These are phyloP conservation scores for Emydocephalus ijimae DNA, from an alignment of 2,113 vertebrate genomes.

Conservation along the genomic window DNA sequence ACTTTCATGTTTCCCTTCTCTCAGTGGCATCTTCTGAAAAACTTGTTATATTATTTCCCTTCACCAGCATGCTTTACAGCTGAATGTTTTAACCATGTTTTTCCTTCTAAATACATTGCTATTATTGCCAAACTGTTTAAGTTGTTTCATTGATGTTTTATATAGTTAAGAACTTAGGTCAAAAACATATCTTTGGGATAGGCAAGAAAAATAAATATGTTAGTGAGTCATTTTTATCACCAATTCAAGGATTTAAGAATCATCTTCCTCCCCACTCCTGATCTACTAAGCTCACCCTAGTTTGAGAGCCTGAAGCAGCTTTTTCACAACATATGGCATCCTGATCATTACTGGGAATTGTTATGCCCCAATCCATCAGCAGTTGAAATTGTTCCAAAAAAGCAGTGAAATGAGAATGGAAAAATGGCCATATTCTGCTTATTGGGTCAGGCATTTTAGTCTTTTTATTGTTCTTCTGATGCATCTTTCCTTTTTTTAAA, in stretches of 20 bases:
- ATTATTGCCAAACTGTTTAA: background rate
- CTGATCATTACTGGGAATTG: background rate
- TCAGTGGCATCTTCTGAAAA: constrained; percentile 25
- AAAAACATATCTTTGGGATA: background rate
- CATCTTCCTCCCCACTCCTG: background rate
- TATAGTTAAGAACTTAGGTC: background rate
- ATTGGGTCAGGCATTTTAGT: background rate
- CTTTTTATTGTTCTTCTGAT: too few relatives aligned
- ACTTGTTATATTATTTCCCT: background rate
- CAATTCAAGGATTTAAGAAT: background rate
- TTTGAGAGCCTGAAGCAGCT: background rate
- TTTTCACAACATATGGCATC: background rate
- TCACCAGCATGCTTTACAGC: fast-evolving
- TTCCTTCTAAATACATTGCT: background rate
- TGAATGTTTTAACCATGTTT: constrained; percentile 4
- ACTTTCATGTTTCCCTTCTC: background rate
- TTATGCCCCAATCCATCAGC: background rate
- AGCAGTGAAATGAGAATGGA: background rate
- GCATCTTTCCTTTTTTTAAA: too few relatives aligned
- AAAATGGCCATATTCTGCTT: background rate
- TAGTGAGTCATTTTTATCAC: background rate
- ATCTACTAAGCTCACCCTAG: background rate
- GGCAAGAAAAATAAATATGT: background rate
- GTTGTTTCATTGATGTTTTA: background rate
- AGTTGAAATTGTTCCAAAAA: background rate